Evolutionary conservation across 2,888 invertebrate species (phyloP).

Genomic region (Clostera curtula): DNA sequence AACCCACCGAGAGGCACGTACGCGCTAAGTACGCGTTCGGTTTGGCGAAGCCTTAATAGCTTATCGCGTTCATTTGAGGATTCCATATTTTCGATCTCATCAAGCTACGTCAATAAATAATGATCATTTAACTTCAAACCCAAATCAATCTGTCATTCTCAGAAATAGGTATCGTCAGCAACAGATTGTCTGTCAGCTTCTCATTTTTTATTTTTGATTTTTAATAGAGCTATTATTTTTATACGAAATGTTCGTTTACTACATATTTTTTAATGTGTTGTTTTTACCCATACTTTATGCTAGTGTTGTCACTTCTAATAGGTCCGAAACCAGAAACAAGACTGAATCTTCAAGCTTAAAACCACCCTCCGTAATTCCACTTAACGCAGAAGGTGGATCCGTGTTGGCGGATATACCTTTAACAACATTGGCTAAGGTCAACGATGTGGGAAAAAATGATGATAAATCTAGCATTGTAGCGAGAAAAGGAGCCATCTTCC

Average conservation of each 20-base stretch:
- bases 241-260: constrained; percentile 29
- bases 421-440: constrained; percentile 32
- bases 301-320: constrained; percentile 16
- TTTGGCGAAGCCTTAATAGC: constrained; percentile 2
- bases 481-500: constrained; percentile 37
- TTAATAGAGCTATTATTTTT: constrained; percentile 13
- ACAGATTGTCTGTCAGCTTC: not conserved
- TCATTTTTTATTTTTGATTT: constrained; percentile 10
- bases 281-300: constrained; percentile 24
- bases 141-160: too few species aligned
- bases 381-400: constrained; percentile 51
- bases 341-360: constrained; percentile 7
- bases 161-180: too few species aligned
- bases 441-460: constrained; percentile 37
- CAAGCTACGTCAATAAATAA: not conserved
- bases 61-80: constrained; percentile 52
- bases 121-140: too few species aligned
- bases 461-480: constrained; percentile 27
- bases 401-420: constrained; percentile 27
- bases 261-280: constrained; percentile 27
- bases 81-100: constrained; percentile 28
- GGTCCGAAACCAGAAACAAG: constrained; percentile 12
- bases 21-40: too few species aligned
- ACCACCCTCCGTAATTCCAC: too few species aligned
- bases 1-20: too few species aligned